A percentile compares a stretch with the other conserved stretches of the same genome.
Conservation (phyloP, 1,140 invertebrate species). For the Sycobia sp. region DNA sequence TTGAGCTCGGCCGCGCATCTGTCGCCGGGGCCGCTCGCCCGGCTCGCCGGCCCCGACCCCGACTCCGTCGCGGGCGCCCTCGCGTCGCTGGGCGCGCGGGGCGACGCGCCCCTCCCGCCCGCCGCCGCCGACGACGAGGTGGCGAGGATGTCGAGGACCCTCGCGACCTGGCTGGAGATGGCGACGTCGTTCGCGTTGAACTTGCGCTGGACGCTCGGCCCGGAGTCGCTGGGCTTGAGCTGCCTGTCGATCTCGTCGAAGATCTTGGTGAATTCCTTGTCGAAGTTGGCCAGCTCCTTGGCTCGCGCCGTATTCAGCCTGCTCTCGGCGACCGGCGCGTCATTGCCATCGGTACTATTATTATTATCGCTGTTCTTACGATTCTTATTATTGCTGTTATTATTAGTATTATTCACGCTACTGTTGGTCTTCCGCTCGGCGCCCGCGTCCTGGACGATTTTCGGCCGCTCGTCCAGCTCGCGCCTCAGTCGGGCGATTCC, state of each 20-base stretch:
- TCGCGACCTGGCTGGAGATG: conserved; percentile 45
- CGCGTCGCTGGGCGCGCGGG: conserved; percentile 4
- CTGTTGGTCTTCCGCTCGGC: not conserved
- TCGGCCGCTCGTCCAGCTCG: conserved; percentile 19
- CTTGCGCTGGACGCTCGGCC: conserved; percentile 8
- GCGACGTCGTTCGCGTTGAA: not conserved
- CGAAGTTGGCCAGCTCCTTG: conserved; percentile 5
- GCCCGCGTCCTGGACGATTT: not conserved
- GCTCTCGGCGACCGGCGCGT: not conserved
- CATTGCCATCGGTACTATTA: too few species aligned
- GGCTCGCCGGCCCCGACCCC: conserved; percentile 40
- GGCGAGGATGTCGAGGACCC: conserved; percentile 46
- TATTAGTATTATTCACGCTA: too few species aligned
- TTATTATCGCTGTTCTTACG: too few species aligned
- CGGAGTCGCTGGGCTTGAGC: conserved; percentile 41
- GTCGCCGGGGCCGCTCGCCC: conserved; percentile 54
- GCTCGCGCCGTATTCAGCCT: not conserved
- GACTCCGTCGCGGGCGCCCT: conserved; percentile 7
- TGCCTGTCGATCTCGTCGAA: conserved; percentile 54
- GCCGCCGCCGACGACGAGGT: conserved; percentile 40
- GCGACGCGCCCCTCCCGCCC: too few species aligned
- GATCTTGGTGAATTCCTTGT: conserved; percentile 53
- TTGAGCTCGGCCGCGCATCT: conserved; percentile 62
- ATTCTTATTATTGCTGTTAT: too few species aligned
- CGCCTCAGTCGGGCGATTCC: conserved; percentile 21